Conservation (phyloP, 2,888 invertebrate species). For the Drosophila prolongata region DNA sequence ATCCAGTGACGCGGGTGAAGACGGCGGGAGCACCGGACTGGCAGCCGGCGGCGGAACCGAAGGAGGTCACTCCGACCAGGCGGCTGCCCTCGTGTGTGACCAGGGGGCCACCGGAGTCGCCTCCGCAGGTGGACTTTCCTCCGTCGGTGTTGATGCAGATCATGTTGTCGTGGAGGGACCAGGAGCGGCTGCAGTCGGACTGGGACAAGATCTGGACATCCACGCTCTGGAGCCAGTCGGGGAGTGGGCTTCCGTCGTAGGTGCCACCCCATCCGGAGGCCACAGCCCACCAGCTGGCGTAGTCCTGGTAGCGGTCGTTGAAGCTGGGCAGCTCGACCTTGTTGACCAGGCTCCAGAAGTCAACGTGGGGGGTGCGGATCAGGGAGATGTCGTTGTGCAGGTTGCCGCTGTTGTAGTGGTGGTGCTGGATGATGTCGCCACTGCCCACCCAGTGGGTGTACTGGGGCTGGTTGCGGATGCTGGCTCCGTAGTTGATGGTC, state of each 20-base stretch:
- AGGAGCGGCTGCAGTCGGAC: conserved; percentile 82
- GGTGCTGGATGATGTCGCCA: conserved; percentile 53
- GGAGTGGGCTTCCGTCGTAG: conserved; percentile 71
- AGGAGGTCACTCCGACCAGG: conserved; percentile 69
- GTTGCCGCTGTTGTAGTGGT: conserved; percentile 52
- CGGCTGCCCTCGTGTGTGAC: conserved; percentile 56
- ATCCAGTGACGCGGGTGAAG: conserved; percentile 52
- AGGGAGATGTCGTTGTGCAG: conserved; percentile 67
- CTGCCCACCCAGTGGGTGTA: conserved; percentile 56
- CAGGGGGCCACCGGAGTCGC: conserved; percentile 84
- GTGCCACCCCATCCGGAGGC: conserved; percentile 74
- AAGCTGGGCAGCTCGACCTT: conserved; percentile 54
- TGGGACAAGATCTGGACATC: conserved; percentile 73
- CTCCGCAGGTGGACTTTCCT: conserved; percentile 82
- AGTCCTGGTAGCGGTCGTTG: conserved; percentile 48
- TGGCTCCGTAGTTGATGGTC: conserved; percentile 66
- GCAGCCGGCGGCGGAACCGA: conserved; percentile 64
- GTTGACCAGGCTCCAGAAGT: conserved; percentile 55
- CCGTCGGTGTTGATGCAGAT: conserved; percentile 60
- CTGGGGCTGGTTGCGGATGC: conserved; percentile 55
- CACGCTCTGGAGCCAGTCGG: conserved; percentile 69
- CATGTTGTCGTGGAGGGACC: conserved; percentile 55
- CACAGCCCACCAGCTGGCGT: conserved; percentile 53
- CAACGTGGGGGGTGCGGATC: conserved; percentile 64
- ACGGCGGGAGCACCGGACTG: conserved; percentile 51